Percentiles rank a stretch among this genome's conserved stretches.
Conservation (phyloP, 2,113 vertebrate species). For the Pan paniscus region DNA sequence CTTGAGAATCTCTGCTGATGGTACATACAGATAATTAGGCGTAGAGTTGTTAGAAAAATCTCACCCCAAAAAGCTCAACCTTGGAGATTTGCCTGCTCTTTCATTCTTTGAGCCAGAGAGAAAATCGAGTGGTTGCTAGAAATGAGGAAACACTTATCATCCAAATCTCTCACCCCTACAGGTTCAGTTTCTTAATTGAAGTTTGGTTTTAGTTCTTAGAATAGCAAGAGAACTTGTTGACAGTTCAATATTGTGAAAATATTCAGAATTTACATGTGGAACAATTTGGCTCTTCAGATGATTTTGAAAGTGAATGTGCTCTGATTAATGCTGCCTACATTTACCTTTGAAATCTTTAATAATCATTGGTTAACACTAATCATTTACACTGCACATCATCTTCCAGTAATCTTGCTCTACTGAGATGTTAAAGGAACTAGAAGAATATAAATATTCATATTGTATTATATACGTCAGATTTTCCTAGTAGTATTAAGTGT, state of each 20-base stretch:
- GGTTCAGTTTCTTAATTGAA: conserved; percentile 45
- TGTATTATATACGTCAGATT: not conserved
- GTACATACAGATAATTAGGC: conserved; percentile 81
- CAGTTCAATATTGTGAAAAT: conserved; percentile 44
- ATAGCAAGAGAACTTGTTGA: conserved; percentile 35
- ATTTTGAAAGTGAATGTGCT: not conserved
- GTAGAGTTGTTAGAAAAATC: conserved; percentile 65
- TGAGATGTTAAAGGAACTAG: not conserved
- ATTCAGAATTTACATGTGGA: not conserved
- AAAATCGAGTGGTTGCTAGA: conserved; percentile 65
- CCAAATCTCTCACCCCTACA: conserved; percentile 37
- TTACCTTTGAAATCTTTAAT: conserved; percentile 6
- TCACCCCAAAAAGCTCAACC: conserved; percentile 71
- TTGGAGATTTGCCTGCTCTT: conserved; percentile 75
- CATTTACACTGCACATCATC: not conserved
- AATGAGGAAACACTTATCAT: conserved; percentile 58
- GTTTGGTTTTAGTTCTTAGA: conserved; percentile 43
- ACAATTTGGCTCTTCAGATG: not conserved
- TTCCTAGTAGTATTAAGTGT: not conserved
- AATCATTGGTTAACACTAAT: not conserved
- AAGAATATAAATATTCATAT: not conserved
- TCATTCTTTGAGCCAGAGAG: conserved; percentile 60
- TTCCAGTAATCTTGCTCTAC: not conserved
- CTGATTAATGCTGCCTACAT: not conserved
- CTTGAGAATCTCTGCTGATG: conserved; percentile 78